These are phyloP conservation scores for Norana najaformis DNA, from an alignment of 2,888 invertebrate genomes.

Conservation along the genomic window DNA sequence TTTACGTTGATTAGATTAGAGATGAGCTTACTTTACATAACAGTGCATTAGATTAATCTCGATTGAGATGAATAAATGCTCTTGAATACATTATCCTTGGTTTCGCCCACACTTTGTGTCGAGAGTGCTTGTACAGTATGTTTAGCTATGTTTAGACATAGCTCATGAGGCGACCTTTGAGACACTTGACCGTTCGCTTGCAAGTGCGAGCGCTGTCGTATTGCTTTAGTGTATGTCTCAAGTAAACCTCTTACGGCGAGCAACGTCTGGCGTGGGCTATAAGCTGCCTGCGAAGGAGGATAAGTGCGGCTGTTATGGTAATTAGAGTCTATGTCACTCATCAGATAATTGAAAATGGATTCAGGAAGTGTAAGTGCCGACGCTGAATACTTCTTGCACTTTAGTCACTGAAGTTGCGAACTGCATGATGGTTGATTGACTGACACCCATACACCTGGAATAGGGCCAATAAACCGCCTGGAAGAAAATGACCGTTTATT, in stretches of 20 bases:
- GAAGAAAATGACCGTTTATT: neutral
- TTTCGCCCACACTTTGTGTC: constrained; percentile 5
- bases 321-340: neutral
- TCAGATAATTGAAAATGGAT: neutral
- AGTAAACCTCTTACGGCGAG: neutral
- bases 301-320: no score
- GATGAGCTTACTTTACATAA: neutral
- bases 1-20: no score
- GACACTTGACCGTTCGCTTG: neutral
- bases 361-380: neutral
- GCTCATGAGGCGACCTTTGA: neutral
- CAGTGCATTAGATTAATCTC: neutral
- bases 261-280: neutral
- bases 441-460: neutral
- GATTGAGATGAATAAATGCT: neutral
- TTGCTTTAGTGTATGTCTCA: neutral
- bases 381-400: neutral
- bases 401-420: neutral
- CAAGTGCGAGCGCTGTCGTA: neutral
- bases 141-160: neutral
- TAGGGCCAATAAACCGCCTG: neutral
- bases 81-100: neutral
- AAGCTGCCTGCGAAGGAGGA: neutral
- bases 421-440: neutral
- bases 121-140: no score